phyloP scores from a whole-genome alignment of 2,113 vertebrate species.

The Genyomyrus donnyi region DNA sequence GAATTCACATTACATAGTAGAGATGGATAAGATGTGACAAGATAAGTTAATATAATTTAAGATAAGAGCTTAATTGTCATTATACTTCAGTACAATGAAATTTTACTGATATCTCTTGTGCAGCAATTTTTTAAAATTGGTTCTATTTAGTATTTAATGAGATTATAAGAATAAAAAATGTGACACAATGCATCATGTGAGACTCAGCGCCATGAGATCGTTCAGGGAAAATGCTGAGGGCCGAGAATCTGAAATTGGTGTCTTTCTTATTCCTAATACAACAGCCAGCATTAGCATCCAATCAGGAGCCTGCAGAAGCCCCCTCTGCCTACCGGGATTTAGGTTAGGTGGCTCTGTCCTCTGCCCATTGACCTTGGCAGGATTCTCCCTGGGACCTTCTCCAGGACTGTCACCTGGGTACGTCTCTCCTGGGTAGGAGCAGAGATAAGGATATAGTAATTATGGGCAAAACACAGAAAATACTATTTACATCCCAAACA shows the following conservation, averaged over 20 bases:
- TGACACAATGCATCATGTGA: too few relatives aligned
- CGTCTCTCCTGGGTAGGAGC: neutral
- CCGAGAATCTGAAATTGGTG: too few relatives aligned
- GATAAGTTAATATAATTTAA: neutral
- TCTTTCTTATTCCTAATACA: neutral
- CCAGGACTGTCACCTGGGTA: neutral
- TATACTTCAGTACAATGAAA: neutral
- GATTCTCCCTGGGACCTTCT: neutral
- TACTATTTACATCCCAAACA: neutral
- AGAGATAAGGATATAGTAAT: neutral
- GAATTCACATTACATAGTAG: neutral
- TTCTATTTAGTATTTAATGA: too few relatives aligned
- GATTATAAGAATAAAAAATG: too few relatives aligned
- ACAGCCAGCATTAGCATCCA: neutral
- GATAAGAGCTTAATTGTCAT: neutral
- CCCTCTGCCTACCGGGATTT: neutral
- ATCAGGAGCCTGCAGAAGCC: neutral
- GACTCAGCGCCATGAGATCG: too few relatives aligned
- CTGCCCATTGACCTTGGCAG: constrained; percentile 12
- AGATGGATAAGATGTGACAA: neutral
- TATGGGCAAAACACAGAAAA: neutral
- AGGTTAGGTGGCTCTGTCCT: neutral
- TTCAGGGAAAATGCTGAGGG: too few relatives aligned
- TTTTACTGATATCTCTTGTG: neutral
- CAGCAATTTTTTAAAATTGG: too few relatives aligned